phyloP scores from a whole-genome alignment of 2,113 vertebrate genomes.

The Dipodomys stephensi region DNA sequence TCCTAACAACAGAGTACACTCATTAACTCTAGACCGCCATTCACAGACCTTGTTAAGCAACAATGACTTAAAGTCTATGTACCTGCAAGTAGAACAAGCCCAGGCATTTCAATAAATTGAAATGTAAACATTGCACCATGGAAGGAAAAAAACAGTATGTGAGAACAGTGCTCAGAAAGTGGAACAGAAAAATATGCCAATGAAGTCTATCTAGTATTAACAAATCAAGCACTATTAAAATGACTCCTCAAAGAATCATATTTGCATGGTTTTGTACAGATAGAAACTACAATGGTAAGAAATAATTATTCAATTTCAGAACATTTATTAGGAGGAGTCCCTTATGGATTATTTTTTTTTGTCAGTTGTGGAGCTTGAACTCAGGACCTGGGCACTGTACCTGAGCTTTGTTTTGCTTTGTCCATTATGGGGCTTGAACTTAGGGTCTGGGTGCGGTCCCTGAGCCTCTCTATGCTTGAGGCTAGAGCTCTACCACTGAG shows the following conservation, averaged over 20 bases:
- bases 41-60: slow-evolving; percentile 25
- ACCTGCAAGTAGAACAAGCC: background rate
- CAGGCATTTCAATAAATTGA: background rate
- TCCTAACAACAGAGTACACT: background rate
- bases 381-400: no score
- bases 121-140: background rate
- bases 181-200: background rate
- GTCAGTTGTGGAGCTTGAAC: no score
- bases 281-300: slow-evolving; percentile 14
- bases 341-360: no score
- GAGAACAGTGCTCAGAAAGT: slow-evolving; percentile 7
- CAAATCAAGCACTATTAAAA: slow-evolving; percentile 1
- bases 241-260: background rate
- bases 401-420: no score
- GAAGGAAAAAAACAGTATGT: background rate
- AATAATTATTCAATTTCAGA: slow-evolving; percentile 25
- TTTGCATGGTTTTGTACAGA: background rate
- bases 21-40: slow-evolving; percentile 12
- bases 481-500: no score
- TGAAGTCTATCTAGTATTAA: background rate
- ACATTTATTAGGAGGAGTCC: background rate
- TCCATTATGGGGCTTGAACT: no score
- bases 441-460: no score
- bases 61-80: background rate
- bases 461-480: no score